phyloP scores from a whole-genome alignment of 2,888 invertebrate genomes.

The Meliscaeva auricollis region DNA sequence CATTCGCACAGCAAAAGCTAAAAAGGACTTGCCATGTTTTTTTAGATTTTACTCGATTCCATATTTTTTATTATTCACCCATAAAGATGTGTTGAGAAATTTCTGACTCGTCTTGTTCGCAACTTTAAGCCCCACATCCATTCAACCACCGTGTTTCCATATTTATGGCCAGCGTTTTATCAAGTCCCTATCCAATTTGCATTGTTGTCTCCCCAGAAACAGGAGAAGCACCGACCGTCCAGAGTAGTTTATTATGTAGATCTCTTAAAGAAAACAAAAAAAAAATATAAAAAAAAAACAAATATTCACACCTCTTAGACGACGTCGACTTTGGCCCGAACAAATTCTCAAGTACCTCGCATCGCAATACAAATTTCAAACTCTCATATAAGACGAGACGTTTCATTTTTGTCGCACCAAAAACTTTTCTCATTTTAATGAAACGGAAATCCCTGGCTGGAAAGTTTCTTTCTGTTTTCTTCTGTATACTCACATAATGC shows the following conservation, averaged over 20 bases:
- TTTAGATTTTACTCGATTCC: not conserved
- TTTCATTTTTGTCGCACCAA: slow-evolving; percentile 59
- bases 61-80: slow-evolving; percentile 14
- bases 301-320: slow-evolving; percentile 47
- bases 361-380: slow-evolving; percentile 41
- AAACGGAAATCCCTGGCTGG: slow-evolving; percentile 53
- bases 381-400: slow-evolving; percentile 42
- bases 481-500: not conserved
- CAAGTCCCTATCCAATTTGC: slow-evolving; percentile 63
- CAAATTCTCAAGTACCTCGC: slow-evolving; percentile 43
- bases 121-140: not conserved
- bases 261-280: not conserved
- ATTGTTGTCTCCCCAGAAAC: slow-evolving; percentile 10
- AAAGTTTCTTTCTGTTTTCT: slow-evolving; percentile 12
- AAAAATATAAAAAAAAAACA: not conserved
- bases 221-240: slow-evolving; percentile 1
- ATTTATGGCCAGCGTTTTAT: slow-evolving; percentile 34
- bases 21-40: not conserved
- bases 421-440: slow-evolving; percentile 68
- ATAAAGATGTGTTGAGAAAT: slow-evolving; percentile 7
- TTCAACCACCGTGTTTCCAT: slow-evolving; percentile 14
- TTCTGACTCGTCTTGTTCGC: not conserved
- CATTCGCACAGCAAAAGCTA: not conserved
- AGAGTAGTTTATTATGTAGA: slow-evolving; percentile 55
- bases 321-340: slow-evolving; percentile 10